These are phyloP conservation scores for Linyphia triangularis DNA, from an alignment of 2,888 invertebrate species.

Conservation along the genomic window DNA sequence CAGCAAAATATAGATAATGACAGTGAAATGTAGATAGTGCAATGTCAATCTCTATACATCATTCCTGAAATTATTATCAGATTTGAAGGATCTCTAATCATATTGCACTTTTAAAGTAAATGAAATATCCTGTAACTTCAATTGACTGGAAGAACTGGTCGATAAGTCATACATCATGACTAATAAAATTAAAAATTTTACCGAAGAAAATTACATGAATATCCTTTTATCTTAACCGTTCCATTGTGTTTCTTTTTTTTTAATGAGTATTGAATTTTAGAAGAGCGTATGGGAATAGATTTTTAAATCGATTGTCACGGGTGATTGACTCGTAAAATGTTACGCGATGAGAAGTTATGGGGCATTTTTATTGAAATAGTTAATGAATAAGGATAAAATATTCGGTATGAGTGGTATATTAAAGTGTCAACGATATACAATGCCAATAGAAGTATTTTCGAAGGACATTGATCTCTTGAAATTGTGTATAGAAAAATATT, in stretches of 20 bases:
- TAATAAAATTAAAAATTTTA: not conserved
- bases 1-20: too few relatives aligned
- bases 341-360: not conserved
- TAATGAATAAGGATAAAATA: not conserved
- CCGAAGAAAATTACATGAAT: not conserved
- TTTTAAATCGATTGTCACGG: not conserved
- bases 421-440: not conserved
- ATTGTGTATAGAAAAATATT: not conserved
- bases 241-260: not conserved
- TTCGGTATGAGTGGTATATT: not conserved
- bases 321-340: not conserved
- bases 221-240: not conserved
- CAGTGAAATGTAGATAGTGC: too few relatives aligned
- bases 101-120: too few relatives aligned
- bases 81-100: too few relatives aligned
- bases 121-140: too few relatives aligned
- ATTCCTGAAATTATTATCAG: too few relatives aligned
- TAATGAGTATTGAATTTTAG: not conserved
- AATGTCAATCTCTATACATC: too few relatives aligned
- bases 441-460: not conserved
- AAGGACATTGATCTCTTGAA: not conserved
- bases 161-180: too few relatives aligned
- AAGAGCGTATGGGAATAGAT: not conserved
- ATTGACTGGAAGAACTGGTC: too few relatives aligned
- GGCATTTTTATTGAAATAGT: not conserved